phyloP scores from a whole-genome alignment of 1,140 invertebrate genomes.

The Rhynchophorus ferrugineus region DNA sequence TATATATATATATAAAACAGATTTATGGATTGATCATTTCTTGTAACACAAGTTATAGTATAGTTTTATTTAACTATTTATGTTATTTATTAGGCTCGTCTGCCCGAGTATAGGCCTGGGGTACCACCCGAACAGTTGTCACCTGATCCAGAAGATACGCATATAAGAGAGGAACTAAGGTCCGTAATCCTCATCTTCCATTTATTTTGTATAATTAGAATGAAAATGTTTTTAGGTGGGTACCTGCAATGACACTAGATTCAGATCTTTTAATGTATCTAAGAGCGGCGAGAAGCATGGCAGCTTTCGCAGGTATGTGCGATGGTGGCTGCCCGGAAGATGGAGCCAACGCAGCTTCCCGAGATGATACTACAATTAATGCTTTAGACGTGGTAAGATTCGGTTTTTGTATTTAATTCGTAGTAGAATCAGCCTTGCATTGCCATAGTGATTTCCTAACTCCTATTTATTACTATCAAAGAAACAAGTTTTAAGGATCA shows the following conservation, averaged over 20 bases:
- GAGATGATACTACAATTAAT: conserved; percentile 97
- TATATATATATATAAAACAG: no score
- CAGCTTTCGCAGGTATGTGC: conserved; percentile 93
- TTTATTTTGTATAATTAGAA: no score
- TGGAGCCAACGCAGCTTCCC: conserved; percentile 89
- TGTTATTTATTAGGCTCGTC: conserved; percentile 59
- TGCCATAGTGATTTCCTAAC: no score
- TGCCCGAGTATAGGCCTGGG: conserved; percentile 72
- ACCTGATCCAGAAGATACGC: conserved; percentile 66
- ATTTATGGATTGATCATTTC: no score
- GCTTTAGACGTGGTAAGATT: conserved; percentile 84
- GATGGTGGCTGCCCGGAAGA: conserved; percentile 95
- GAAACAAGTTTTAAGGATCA: not conserved
- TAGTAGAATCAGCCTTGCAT: no score
- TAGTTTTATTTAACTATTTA: no score
- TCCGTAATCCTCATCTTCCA: conserved; percentile 1
- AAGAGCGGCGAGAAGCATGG: conserved; percentile 89
- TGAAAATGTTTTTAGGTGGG: no score
- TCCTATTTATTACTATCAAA: conserved; percentile 1
- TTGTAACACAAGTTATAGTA: no score
- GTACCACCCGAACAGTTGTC: conserved; percentile 55
- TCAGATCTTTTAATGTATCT: conserved; percentile 96
- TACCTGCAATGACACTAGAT: conserved; percentile 83
- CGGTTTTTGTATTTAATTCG: no score
- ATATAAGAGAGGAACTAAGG: conserved; percentile 74